These are phyloP conservation scores for Mimas tiliae DNA, from an alignment of 2,888 invertebrate species.

Conservation along the genomic window DNA sequence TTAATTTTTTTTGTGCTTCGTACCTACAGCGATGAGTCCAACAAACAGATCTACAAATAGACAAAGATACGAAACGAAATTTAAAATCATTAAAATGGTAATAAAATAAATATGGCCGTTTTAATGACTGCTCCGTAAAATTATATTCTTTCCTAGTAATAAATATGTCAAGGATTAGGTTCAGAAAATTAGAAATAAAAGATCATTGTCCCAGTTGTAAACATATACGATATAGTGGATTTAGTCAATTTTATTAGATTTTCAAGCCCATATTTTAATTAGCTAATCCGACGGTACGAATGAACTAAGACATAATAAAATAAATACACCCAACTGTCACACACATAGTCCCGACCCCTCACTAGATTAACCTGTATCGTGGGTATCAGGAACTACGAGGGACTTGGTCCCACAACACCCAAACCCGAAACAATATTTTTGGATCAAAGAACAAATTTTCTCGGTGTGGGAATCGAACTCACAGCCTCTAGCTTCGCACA, in stretches of 20 bases:
- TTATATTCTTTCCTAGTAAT: constrained; percentile 7
- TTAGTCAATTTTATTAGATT: neutral
- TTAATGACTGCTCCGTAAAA: constrained; percentile 15
- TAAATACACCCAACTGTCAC: no score
- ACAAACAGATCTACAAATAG: neutral
- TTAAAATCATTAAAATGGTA: constrained; percentile 15
- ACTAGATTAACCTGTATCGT: no score
- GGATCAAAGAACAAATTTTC: no score
- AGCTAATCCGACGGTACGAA: neutral
- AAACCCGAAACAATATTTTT: no score
- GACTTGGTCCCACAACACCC: no score
- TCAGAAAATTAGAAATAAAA: neutral
- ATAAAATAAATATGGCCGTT: constrained; percentile 20
- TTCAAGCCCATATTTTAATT: neutral
- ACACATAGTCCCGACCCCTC: no score
- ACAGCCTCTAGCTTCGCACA: no score
- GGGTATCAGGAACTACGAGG: no score
- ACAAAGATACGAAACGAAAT: constrained; percentile 2
- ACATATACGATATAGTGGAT: neutral
- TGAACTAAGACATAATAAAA: neutral
- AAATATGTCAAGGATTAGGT: constrained; percentile 11
- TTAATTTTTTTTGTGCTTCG: neutral
- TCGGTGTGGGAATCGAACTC: no score
- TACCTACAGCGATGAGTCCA: neutral
- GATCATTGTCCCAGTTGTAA: neutral